These are phyloP conservation scores for Pitangus sulphuratus DNA, from an alignment of 2,797 vertebrate genomes.

Conservation along the genomic window DNA sequence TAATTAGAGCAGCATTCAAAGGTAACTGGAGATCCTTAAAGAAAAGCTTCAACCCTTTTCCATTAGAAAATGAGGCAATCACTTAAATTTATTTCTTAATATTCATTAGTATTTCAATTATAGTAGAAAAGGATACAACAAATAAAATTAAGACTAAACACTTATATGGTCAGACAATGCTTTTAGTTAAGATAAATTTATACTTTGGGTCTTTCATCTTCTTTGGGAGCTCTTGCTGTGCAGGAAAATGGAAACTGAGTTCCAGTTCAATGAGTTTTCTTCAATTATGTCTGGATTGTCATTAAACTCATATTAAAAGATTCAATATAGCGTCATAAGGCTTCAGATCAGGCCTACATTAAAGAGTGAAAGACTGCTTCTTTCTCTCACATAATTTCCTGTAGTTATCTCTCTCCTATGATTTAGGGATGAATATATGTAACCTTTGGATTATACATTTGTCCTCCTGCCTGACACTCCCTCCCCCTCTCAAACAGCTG, in stretches of 20 bases:
- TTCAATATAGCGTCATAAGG: background rate
- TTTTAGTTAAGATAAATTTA: slow-evolving; percentile 1
- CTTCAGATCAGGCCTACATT: background rate
- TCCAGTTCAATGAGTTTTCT: slow-evolving; percentile 13
- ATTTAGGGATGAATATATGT: background rate
- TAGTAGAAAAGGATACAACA: background rate
- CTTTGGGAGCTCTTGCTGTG: background rate
- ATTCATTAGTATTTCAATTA: background rate
- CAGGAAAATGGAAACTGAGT: background rate
- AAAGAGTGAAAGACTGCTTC: background rate
- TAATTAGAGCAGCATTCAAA: background rate
- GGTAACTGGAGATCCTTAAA: background rate
- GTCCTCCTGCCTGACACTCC: background rate
- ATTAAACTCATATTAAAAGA: slow-evolving; percentile 16
- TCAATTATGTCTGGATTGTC: background rate
- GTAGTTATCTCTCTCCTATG: background rate
- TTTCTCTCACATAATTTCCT: background rate
- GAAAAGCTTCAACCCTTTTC: background rate
- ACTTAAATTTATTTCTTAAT: background rate
- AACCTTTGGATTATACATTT: background rate
- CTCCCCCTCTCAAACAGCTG: background rate
- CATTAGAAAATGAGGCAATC: background rate
- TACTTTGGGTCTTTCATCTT: background rate
- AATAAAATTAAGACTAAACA: slow-evolving; percentile 1
- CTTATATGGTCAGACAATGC: background rate